Evolutionary conservation across 1,140 invertebrate species (phyloP).

Genomic region (fruit fly (Drosophila melanogaster)): DNA sequence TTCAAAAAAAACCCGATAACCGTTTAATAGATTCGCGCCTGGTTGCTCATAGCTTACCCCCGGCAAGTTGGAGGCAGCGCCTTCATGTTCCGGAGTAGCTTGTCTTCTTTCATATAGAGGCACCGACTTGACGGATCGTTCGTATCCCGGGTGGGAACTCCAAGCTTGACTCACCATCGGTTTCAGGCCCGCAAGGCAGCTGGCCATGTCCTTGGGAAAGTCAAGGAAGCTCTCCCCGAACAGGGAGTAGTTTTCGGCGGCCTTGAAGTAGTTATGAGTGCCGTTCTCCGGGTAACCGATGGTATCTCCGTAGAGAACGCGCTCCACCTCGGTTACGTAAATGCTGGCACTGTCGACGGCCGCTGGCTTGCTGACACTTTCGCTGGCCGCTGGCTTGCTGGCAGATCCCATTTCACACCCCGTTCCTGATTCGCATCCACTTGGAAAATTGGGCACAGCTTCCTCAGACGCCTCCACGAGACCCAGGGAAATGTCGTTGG

Average conservation of each 20-base stretch:
- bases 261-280: conserved; percentile 62
- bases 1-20: too few relatives aligned
- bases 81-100: not conserved
- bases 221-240: conserved; percentile 53
- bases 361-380: not conserved
- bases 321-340: conserved; percentile 50
- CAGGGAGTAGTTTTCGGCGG: conserved; percentile 70
- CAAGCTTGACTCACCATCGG: not conserved
- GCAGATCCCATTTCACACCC: not conserved
- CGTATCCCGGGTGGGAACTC: conserved; percentile 42
- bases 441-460: not conserved
- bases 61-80: not conserved
- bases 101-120: conserved; percentile 33
- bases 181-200: conserved; percentile 11
- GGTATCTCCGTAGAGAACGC: conserved; percentile 51
- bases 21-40: not conserved
- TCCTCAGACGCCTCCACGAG: not conserved
- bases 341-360: conserved; percentile 4
- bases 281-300: conserved; percentile 58
- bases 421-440: not conserved
- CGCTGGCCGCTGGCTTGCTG: conserved; percentile 1
- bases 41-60: conserved; percentile 3
- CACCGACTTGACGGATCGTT: conserved; percentile 13
- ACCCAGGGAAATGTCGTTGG: conserved; percentile 16
- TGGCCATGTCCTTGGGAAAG: conserved; percentile 48